These are phyloP conservation scores for Geophilus truncorum DNA, from an alignment of 2,888 invertebrate species.

Conservation along the genomic window DNA sequence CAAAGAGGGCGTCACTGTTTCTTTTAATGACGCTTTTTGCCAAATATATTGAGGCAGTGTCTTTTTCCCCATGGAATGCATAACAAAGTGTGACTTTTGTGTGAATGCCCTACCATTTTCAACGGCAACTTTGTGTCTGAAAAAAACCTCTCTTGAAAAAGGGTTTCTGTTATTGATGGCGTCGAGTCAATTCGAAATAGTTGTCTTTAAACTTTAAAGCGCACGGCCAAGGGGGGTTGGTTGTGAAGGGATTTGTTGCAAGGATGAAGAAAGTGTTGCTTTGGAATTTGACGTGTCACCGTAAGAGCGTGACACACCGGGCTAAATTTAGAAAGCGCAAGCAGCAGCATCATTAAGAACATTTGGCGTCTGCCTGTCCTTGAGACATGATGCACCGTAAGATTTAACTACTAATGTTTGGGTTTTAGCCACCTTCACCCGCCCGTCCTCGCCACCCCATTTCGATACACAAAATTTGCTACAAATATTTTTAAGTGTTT, in stretches of 20 bases:
- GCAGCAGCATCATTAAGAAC: constrained; percentile 6
- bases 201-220: not conserved
- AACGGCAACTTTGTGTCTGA: not conserved
- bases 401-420: not conserved
- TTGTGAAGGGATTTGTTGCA: no score
- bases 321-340: not conserved
- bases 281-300: constrained; percentile 5
- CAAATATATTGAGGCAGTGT: not conserved
- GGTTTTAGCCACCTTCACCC: not conserved
- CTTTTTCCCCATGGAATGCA: not conserved
- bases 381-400: not conserved
- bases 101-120: not conserved
- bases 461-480: no score
- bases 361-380: constrained; percentile 5
- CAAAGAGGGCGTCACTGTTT: not conserved
- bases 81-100: not conserved
- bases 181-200: not conserved
- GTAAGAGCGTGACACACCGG: not conserved
- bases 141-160: no score
- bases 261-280: not conserved
- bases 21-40: not conserved
- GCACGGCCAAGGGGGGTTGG: not conserved
- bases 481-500: no score
- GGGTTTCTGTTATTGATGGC: not conserved
- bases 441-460: no score